Evolutionary conservation across 2,113 vertebrate species (phyloP), one percentile per base, ranked within the genome.

Genomic region (Microcebus tavaratra): DNA sequence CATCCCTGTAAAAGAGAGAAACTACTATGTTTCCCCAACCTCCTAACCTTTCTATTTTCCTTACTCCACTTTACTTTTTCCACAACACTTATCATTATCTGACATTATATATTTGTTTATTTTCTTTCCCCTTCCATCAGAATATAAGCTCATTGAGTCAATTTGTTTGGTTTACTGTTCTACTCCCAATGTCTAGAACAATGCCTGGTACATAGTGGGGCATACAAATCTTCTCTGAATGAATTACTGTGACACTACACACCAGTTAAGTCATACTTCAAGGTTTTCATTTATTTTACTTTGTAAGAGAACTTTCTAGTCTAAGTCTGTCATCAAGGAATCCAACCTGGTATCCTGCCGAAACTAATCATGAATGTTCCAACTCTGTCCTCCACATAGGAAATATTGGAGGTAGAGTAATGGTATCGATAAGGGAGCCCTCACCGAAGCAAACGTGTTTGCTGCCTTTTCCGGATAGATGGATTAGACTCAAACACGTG

Each of bases 401-500:
- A 88, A 78, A 23, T 14, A 39, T 17, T 6, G 55, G 65, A 90
- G 76, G 67, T 92, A 53, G 0, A 79, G n/a, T 36, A 82, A 91
- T 21, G 48, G 34, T 20, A 57, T 6, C 63, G 48, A 13, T 34
- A 80, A 36, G 21, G 25, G 4, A 18, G 20, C 36, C 88, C 98
- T 99, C 97, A 99, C 99, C 99, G 99, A 82, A 99, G 99, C 98
- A 99, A 98, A 18, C 99, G 99, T 0, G 99, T 99, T 98, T 99
- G 99, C 97, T 99, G 99, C 98, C 99, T 99, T 98, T 99, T 99
- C 67, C 99, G 99, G 96, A 99, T 99, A 5, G 99, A 99, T 0
- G 99, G 99, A 98, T 99, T 99, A 87, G 99, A 99, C 87, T 99
- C 99, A 90, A 99, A 99, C 18, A 99, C 99, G 29, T 99, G 99